Evolutionary conservation across 2,113 vertebrate genomes (phyloP).

Genomic region (Platichthys stellatus): DNA sequence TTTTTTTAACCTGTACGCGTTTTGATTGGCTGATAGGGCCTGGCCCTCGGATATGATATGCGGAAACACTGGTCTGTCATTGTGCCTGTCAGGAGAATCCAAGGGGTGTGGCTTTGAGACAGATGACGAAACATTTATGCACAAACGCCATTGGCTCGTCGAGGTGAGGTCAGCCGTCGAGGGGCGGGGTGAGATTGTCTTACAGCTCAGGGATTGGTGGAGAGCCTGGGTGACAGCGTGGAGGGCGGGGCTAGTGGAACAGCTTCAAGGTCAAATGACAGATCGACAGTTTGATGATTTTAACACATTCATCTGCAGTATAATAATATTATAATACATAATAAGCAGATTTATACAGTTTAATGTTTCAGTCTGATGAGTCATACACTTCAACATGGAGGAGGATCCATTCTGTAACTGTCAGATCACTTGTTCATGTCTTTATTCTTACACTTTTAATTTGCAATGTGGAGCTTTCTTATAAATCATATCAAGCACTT

Average conservation of each 20-base stretch:
- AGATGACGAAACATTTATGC: neutral
- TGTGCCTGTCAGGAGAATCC: fast-evolving
- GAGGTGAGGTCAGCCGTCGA: fast-evolving
- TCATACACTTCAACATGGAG: too few species aligned
- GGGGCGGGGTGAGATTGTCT: neutral
- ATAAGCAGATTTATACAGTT: too few species aligned
- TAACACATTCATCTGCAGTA: too few species aligned
- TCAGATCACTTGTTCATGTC: too few species aligned
- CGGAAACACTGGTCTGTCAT: conserved; percentile 10
- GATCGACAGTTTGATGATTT: neutral
- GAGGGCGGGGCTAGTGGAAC: neutral
- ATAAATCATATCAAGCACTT: too few species aligned
- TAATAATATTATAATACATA: too few species aligned
- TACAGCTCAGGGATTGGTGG: conserved; percentile 36
- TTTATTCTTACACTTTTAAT: too few species aligned
- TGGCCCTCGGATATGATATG: conserved; percentile 25
- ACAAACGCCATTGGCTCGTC: conserved; percentile 26
- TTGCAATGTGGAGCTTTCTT: too few species aligned
- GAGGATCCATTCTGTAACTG: too few species aligned
- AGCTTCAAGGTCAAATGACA: conserved; percentile 61
- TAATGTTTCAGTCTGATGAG: too few species aligned
- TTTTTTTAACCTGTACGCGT: neutral
- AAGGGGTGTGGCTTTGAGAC: neutral
- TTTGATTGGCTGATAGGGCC: conserved; percentile 46
- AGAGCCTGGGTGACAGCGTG: neutral